A percentile compares a stretch with the other conserved stretches of the same genome.
Evolutionary conservation across 92 coral and sea anemone species (phyloP).

Genomic region (Heteractis magnifica): DNA sequence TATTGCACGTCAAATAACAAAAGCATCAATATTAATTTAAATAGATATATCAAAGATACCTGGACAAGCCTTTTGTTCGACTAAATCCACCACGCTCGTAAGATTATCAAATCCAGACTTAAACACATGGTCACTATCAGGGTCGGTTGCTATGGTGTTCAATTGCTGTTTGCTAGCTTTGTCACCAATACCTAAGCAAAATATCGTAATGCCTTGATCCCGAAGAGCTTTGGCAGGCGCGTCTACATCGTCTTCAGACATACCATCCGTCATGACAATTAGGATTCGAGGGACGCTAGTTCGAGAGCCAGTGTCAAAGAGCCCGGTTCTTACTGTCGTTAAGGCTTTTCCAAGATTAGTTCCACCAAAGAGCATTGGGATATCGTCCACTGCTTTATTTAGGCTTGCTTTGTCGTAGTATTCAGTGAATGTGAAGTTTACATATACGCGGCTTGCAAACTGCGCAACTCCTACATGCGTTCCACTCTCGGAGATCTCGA

Average conservation of each 20-base stretch:
- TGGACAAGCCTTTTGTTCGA: slow-evolving; percentile 39
- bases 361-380: slow-evolving; percentile 22
- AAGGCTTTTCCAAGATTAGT: slow-evolving; percentile 59
- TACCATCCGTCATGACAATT: slow-evolving; percentile 72
- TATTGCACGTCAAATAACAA: too few relatives aligned
- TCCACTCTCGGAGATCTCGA: slow-evolving; percentile 36
- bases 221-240: slow-evolving; percentile 45
- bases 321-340: slow-evolving; percentile 19
- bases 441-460: slow-evolving; percentile 32
- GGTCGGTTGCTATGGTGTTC: slow-evolving; percentile 49
- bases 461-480: slow-evolving; percentile 61
- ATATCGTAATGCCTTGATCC: slow-evolving; percentile 43
- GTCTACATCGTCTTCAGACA: slow-evolving; percentile 43
- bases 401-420: slow-evolving; percentile 25
- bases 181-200: slow-evolving; percentile 46
- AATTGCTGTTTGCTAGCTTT: slow-evolving; percentile 27
- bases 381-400: slow-evolving; percentile 27
- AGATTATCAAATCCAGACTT: slow-evolving; percentile 34
- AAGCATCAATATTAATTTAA: too few relatives aligned
- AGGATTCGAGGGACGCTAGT: slow-evolving; percentile 49
- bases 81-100: slow-evolving; percentile 8
- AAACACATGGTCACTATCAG: slow-evolving; percentile 54
- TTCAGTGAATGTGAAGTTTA: slow-evolving; percentile 30
- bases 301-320: slow-evolving; percentile 42
- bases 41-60: slow-evolving; percentile 19